These are phyloP conservation scores for Callorhinus ursinus DNA, from an alignment of 2,113 vertebrate species.

Conservation along the genomic window DNA sequence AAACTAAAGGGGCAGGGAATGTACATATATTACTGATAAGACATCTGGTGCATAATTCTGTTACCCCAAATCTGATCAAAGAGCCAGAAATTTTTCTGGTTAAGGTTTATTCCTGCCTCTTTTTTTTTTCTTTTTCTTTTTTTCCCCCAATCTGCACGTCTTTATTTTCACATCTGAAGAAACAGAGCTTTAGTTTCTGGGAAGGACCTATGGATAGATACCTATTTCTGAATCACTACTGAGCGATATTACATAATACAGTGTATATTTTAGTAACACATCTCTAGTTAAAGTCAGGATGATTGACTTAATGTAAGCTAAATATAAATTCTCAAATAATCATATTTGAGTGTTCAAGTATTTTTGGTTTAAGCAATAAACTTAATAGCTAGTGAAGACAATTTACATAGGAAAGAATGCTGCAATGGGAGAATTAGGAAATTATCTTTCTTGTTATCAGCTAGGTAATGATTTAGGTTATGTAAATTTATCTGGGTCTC, in stretches of 20 bases:
- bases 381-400: not conserved
- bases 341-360: not conserved
- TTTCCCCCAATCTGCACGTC: not conserved
- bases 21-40: not conserved
- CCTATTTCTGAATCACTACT: not conserved
- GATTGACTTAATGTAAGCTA: not conserved
- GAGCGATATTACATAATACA: not conserved
- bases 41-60: not conserved
- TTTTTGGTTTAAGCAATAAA: constrained; percentile 13
- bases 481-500: not conserved
- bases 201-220: not conserved
- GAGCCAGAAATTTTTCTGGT: not conserved
- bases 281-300: not conserved
- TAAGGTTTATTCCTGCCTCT: not conserved
- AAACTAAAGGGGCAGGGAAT: not conserved
- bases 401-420: not conserved
- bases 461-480: not conserved
- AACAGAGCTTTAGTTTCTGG: not conserved
- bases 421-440: not conserved
- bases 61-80: not conserved
- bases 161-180: not conserved
- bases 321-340: constrained; percentile 17
- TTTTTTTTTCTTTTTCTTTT: not conserved
- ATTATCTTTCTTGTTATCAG: not conserved
- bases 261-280: not conserved